These are phyloP conservation scores for Catagonus wagneri DNA, from an alignment of 2,113 vertebrate species.

Conservation along the genomic window DNA sequence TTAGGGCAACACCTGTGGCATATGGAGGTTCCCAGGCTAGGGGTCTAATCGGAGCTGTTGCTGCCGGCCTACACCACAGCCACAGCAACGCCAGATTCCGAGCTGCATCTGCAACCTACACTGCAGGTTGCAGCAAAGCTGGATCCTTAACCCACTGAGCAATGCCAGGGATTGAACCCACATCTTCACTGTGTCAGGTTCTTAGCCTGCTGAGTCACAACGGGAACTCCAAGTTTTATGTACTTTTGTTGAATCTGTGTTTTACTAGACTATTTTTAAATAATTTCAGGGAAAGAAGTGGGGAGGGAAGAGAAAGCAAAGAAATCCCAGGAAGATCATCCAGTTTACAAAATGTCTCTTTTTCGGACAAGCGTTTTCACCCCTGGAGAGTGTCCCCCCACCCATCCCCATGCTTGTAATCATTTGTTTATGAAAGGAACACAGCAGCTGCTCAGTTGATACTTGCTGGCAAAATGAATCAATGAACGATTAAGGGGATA, in stretches of 20 bases:
- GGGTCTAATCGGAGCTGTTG: too few relatives aligned
- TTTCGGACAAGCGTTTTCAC: neutral
- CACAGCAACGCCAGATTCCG: too few relatives aligned
- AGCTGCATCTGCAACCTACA: too few relatives aligned
- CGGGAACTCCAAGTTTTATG: neutral
- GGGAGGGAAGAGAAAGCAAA: neutral
- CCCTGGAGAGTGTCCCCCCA: neutral
- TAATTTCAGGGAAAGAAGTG: neutral
- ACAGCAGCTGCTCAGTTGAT: neutral
- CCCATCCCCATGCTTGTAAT: neutral
- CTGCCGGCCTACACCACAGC: too few relatives aligned
- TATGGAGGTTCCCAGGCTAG: too few relatives aligned
- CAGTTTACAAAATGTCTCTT: conserved; percentile 43
- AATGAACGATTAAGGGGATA: neutral
- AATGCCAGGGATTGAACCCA: too few relatives aligned
- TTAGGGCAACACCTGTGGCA: too few relatives aligned
- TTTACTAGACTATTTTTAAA: conserved; percentile 19
- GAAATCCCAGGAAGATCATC: neutral
- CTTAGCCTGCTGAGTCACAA: too few relatives aligned
- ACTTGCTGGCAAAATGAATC: neutral
- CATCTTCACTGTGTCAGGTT: too few relatives aligned
- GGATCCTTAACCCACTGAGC: too few relatives aligned
- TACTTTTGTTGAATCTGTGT: neutral
- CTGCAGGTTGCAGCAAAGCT: too few relatives aligned
- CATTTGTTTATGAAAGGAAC: conserved; percentile 14